Percentiles rank a stretch among this genome's conserved stretches.
phyloP scores from a whole-genome alignment of 2,888 invertebrate genomes.

The Idaea straminata region DNA sequence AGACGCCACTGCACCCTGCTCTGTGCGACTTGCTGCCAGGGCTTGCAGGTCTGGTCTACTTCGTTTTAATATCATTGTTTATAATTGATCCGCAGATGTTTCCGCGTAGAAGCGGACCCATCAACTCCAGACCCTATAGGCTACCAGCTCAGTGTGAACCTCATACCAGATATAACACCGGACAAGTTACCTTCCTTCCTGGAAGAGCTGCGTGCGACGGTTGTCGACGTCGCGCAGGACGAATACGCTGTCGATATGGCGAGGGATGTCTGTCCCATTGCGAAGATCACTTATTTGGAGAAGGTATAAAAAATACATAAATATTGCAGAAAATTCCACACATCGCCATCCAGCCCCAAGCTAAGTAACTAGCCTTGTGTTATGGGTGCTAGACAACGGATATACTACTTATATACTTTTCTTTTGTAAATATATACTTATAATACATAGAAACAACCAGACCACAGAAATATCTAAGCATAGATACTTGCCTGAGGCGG shows the following conservation, averaged over 20 bases:
- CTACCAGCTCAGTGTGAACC: conserved; percentile 75
- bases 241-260: conserved; percentile 57
- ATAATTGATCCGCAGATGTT: conserved; percentile 57
- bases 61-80: neutral
- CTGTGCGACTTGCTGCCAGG: no score
- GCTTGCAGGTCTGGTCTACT: neutral
- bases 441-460: no score
- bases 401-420: no score
- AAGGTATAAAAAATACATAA: conserved; percentile 67
- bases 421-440: no score
- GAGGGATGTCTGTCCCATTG: conserved; percentile 72
- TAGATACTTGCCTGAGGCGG: no score
- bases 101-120: conserved; percentile 69
- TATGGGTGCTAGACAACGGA: no score
- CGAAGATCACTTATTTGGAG: conserved; percentile 74
- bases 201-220: conserved; percentile 51
- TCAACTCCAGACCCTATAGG: conserved; percentile 55
- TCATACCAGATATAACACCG: conserved; percentile 59
- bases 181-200: conserved; percentile 56
- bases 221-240: conserved; percentile 35
- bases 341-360: no score
- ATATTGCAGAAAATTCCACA: neutral
- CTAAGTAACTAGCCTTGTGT: no score
- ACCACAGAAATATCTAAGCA: no score
- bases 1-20: no score